Evolutionary conservation across 2,113 vertebrate genomes (phyloP).

Genomic region (Pavo muticus): DNA sequence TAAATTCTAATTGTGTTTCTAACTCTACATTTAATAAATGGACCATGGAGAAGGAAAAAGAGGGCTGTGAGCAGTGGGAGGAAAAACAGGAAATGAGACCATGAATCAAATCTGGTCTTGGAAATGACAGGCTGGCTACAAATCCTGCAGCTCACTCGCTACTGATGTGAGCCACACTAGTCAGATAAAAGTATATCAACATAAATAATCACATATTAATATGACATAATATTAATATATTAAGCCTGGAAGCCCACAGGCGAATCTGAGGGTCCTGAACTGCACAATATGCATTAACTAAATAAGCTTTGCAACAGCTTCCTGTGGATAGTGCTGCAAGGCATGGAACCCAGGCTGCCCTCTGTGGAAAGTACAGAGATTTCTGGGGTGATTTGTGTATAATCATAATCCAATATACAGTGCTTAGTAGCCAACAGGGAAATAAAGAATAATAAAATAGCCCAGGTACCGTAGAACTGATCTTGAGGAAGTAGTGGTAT

Average conservation of each 20-base stretch:
- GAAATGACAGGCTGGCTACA: slow-evolving; percentile 43
- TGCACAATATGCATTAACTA: not conserved
- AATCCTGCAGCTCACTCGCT: slow-evolving; percentile 24
- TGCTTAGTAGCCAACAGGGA: not conserved
- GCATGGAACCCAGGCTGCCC: not conserved
- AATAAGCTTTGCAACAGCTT: not conserved
- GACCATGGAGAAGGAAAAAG: not conserved
- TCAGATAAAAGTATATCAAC: slow-evolving; percentile 32
- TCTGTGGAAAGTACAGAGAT: not conserved
- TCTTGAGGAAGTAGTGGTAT: fast-evolving
- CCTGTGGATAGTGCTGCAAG: not conserved
- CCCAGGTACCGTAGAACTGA: not conserved
- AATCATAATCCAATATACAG: not conserved
- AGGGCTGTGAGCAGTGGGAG: slow-evolving; percentile 16
- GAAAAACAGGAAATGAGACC: slow-evolving; percentile 67
- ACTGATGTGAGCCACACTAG: not conserved
- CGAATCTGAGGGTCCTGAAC: not conserved
- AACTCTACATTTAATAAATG: slow-evolving; percentile 64
- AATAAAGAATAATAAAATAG: not conserved
- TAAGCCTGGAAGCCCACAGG: not conserved
- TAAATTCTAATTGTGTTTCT: slow-evolving; percentile 64
- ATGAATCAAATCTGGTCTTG: slow-evolving; percentile 64
- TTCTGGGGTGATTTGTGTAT: not conserved
- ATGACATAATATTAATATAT: not conserved
- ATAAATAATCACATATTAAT: slow-evolving; percentile 41